A percentile compares a stretch with the other conserved stretches of the same genome.
Evolutionary conservation across 1,140 invertebrate genomes (phyloP).

Genomic region (Caligus rogercresseyi): DNA sequence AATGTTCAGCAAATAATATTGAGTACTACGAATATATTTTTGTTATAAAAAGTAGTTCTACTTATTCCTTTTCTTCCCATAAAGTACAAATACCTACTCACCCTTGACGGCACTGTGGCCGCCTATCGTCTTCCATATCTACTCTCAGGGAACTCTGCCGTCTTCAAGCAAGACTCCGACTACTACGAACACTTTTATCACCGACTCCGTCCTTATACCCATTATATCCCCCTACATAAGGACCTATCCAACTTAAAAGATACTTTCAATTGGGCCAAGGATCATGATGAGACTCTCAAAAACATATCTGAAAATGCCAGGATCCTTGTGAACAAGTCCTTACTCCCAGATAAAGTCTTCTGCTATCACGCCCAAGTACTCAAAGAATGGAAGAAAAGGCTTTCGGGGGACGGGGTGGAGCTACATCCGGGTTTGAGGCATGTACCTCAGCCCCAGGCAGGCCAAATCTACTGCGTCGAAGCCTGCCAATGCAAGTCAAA

Average conservation of each 20-base stretch:
- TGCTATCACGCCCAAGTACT: conserved; percentile 73
- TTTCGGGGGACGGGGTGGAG: not conserved
- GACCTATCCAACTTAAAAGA: conserved; percentile 64
- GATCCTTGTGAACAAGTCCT: conserved; percentile 52
- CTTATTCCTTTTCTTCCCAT: conserved; percentile 20
- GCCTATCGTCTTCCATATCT: conserved; percentile 85
- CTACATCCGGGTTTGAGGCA: not conserved
- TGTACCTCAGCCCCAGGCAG: not conserved
- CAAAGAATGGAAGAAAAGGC: conserved; percentile 33
- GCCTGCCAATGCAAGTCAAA: no score
- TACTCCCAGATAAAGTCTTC: conserved; percentile 65
- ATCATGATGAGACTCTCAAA: conserved; percentile 51
- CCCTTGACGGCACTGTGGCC: conserved; percentile 87
- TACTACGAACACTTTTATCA: conserved; percentile 91
- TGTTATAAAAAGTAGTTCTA: no score
- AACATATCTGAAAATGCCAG: conserved; percentile 50
- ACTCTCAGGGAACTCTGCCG: conserved; percentile 59
- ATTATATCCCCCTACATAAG: conserved; percentile 63
- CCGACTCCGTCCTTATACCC: conserved; percentile 48
- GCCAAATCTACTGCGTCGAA: no score
- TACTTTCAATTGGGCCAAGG: conserved; percentile 52
- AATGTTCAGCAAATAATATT: no score
- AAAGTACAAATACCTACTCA: conserved; percentile 93
- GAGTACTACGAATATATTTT: no score
- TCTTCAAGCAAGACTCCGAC: conserved; percentile 77